These are phyloP conservation scores for Nicator chloris DNA, from an alignment of 2,113 vertebrate species.

Conservation along the genomic window DNA sequence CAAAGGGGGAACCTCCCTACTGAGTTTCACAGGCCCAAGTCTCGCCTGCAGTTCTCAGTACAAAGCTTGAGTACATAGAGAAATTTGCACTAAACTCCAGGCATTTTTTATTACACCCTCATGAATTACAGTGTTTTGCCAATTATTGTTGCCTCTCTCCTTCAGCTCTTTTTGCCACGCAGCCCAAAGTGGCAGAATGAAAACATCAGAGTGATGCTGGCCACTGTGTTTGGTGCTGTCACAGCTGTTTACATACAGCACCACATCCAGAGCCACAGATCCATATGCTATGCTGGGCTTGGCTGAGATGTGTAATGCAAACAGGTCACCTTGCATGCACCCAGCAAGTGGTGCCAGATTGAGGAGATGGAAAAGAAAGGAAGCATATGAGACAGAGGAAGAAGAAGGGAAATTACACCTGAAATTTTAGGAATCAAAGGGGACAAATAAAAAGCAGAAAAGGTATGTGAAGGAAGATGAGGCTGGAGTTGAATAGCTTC, in stretches of 20 bases:
- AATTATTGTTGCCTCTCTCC: neutral
- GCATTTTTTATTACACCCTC: neutral
- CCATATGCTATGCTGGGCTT: neutral
- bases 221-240: fast-evolving
- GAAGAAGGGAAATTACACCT: neutral
- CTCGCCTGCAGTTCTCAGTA: neutral
- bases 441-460: neutral
- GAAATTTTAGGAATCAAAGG: neutral
- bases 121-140: neutral
- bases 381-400: neutral
- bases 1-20: neutral
- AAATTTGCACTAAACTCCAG: neutral
- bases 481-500: neutral
- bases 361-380: neutral
- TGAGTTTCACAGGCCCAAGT: neutral
- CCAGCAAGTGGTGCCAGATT: fast-evolving
- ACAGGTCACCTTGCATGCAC: fast-evolving
- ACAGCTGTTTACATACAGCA: fast-evolving
- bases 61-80: neutral
- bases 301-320: fast-evolving
- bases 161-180: neutral
- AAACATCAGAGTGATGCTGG: neutral
- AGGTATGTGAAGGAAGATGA: neutral
- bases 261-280: fast-evolving
- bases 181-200: neutral